Evolutionary conservation across 2,888 invertebrate species (phyloP), one percentile per base, ranked within the genome.

Genomic region (Cetonia aurata): DNA sequence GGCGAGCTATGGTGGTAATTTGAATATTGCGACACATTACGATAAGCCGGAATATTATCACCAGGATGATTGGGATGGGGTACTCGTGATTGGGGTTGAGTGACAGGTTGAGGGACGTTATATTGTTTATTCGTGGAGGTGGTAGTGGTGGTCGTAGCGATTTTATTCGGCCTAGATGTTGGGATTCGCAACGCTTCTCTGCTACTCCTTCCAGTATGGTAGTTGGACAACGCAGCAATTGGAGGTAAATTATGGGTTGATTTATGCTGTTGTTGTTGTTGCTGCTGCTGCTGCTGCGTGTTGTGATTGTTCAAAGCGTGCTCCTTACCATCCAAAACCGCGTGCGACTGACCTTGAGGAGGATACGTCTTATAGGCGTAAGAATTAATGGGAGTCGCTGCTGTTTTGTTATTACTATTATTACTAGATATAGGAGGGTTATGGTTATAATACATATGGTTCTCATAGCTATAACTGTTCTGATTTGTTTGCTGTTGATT

Each of bases 211-310:
- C 81, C 85, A 75, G 85, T 83, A 81, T 86, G 86, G 75, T 86
- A 87, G 76, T 80, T 82, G 33, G 87, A 86, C 17, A 87, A 79
- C 0, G 86, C 83, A n/a, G 86, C 87, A 50, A 87, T 87, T 1
- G 87, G 86, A 19, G 88, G 87, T 66, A 87, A 79, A 76, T 87
- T 87, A 79, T 88, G 88, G 56, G 85, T 85, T 19, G 83, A 84
- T 71, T 80, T 77, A 59, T 79, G 77, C 13, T 74, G 74, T 70
- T 80, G 80, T 8, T 62, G 53, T 41, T 65, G 52, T 50, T 70
- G 72, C 37, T 42, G 67, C 6, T 66, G 70, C 59, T 73, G 70
- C 13, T 65, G 52, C 33, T 60, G 59, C n/a, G 19, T 2, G 13
- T 44, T 60, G 46, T 60, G 60, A 15, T 60, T 60, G 12, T 44